Conservation (phyloP, 2,797 vertebrate species). For the Pelochelys cantorii region DNA sequence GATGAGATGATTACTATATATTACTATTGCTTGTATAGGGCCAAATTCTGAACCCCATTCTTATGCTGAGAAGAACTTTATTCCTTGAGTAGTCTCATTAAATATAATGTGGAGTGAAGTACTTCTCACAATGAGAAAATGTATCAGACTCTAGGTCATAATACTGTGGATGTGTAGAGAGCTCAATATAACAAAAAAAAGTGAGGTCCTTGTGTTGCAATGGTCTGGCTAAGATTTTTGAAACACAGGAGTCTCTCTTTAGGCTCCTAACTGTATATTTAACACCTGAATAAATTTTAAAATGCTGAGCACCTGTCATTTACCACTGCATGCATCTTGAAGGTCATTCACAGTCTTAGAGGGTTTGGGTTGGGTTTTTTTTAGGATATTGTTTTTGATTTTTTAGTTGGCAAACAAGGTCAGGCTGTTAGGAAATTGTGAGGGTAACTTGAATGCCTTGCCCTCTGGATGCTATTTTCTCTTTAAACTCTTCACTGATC, state of each 20-base stretch:
- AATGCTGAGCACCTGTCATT: not conserved
- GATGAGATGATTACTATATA: too few relatives aligned
- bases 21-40: not conserved
- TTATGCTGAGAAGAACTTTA: not conserved
- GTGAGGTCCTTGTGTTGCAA: not conserved
- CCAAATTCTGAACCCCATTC: not conserved
- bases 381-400: not conserved
- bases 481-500: not conserved
- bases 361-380: not conserved
- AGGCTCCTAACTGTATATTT: not conserved
- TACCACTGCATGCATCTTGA: not conserved
- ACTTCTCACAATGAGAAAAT: not conserved
- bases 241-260: not conserved
- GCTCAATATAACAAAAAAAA: not conserved
- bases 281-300: not conserved
- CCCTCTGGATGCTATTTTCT: not conserved
- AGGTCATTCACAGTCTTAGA: not conserved
- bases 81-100: not conserved
- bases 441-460: not conserved
- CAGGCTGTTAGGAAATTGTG: not conserved
- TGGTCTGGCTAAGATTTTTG: not conserved
- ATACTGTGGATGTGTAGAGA: rapidly evolving
- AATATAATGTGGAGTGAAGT: not conserved
- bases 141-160: not conserved
- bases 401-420: not conserved